Conservation (phyloP, 92 coral and sea anemone species). For the Porites cylindrica region DNA sequence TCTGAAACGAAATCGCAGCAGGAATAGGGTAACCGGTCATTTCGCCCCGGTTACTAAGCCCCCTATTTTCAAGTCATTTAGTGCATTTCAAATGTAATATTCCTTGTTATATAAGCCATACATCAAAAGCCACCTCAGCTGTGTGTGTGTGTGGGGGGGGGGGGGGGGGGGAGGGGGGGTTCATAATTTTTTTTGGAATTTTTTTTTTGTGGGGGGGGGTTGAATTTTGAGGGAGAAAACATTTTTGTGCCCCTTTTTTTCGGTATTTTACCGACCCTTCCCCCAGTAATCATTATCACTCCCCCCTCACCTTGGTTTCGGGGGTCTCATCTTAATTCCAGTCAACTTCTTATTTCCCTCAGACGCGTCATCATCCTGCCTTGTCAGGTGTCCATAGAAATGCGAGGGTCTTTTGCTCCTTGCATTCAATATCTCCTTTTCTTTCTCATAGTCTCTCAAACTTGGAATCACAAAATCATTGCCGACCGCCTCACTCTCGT, state of each 20-base stretch:
- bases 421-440: conserved; percentile 32
- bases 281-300: background rate
- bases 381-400: conserved; percentile 83
- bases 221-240: too few relatives aligned
- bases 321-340: conserved; percentile 69
- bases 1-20: conserved; percentile 43
- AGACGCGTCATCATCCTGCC: conserved; percentile 41
- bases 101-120: background rate
- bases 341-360: conserved; percentile 25
- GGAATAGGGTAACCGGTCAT: background rate
- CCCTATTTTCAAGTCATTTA: too few relatives aligned
- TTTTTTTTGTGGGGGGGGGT: too few relatives aligned
- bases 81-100: too few relatives aligned
- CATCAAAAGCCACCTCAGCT: background rate
- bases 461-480: conserved; percentile 45
- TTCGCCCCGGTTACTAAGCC: too few relatives aligned
- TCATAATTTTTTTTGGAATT: too few relatives aligned
- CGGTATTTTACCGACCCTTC: too few relatives aligned
- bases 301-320: conserved; percentile 80
- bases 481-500: conserved; percentile 33
- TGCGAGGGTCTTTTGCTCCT: conserved; percentile 72
- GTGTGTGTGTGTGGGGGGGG: too few relatives aligned
- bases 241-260: too few relatives aligned
- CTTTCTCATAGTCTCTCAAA: conserved; percentile 59
- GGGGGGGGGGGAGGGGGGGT: too few relatives aligned